Percentiles rank a stretch among this genome's conserved stretches.
phyloP scores from a whole-genome alignment of 2,113 vertebrate species.

The Barnardius zonarius region DNA sequence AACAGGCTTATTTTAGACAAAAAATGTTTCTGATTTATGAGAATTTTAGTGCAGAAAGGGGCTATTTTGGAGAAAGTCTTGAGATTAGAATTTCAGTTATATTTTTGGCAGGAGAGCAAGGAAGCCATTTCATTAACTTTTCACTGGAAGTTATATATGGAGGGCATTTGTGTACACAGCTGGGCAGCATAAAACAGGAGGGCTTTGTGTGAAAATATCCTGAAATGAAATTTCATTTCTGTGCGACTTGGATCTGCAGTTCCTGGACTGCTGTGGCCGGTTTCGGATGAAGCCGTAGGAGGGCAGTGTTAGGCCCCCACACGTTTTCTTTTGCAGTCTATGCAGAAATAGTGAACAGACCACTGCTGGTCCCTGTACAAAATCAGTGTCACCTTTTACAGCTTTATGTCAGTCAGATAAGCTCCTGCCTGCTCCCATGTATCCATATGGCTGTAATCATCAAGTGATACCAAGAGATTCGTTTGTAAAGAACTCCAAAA shows the following conservation, averaged over 20 bases:
- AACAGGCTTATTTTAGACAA: constrained; percentile 40
- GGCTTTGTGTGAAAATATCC: constrained; percentile 63
- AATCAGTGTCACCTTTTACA: constrained; percentile 43
- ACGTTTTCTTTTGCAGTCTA: background rate
- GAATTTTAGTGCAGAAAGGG: constrained; percentile 54
- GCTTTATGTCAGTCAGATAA: background rate
- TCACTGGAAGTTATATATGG: constrained; percentile 60
- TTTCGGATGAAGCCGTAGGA: constrained; percentile 1
- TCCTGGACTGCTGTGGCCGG: background rate
- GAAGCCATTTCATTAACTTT: constrained; percentile 66
- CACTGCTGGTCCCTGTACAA: background rate
- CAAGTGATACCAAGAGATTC: background rate
- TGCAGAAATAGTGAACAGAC: background rate
- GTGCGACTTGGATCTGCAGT: background rate
- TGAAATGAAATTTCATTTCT: constrained; percentile 57
- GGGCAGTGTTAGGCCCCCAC: constrained; percentile 25
- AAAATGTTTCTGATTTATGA: constrained; percentile 50
- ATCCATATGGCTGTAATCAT: constrained; percentile 51
- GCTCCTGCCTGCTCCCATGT: background rate
- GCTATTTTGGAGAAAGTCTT: constrained; percentile 46
- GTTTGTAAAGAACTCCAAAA: constrained; percentile 31
- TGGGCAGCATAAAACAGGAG: constrained; percentile 64
- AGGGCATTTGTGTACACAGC: constrained; percentile 67
- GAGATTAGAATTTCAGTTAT: constrained; percentile 49
- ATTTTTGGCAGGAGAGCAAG: constrained; percentile 53